Evolutionary conservation across 2,888 invertebrate species (phyloP), one percentile per base, ranked within the genome.

Genomic region (Drosophila paracracens): DNA sequence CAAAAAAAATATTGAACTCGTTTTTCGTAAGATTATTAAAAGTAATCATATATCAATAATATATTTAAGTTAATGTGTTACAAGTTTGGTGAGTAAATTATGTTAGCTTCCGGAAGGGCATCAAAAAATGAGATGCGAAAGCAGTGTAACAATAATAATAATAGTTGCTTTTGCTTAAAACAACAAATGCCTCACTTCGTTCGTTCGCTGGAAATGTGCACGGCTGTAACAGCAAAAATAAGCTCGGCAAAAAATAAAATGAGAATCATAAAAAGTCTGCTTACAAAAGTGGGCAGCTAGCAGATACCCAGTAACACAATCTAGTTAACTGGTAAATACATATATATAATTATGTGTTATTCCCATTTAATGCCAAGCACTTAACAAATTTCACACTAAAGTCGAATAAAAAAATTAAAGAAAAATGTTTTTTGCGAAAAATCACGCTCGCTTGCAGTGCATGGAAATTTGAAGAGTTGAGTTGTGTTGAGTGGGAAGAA

Each of bases 71-170:
- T 13, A 21, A 25, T 46, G 27, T 8, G 25, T 50, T 35, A 1
- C 25, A 25, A 25, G 7, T 2, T 10, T 0, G 3, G 13, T 40
- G 13, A 8, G 2, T 6, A 40, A 13, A n/a, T 29, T n/a, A 4
- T 21, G n/a, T 29, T 57, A 6, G 10, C 57, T 27, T 3, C 3
- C 1, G 57, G 8, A 16, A 40, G 40, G 8, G 29, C 10, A 57
- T 29, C n/a, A 16, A 53, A 50, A 58, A 31, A 21, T 35, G 51
- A 65, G 27, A 66, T 74, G 64, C 51, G 40, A 65, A 69, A 56
- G 70, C 63, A 69, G 65, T 74, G 62, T 53, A 60, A 70, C 46
- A 67, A 74, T 69, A 74, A 78, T 70, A 78, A 78, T 78, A 71
- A 68, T 64, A 50, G 70, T 65, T 54, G 48, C 56, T 61, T 74